Evolutionary conservation across 2,113 vertebrate species (phyloP), one percentile per base, ranked within the genome.

Genomic region (Etheostoma cragini): DNA sequence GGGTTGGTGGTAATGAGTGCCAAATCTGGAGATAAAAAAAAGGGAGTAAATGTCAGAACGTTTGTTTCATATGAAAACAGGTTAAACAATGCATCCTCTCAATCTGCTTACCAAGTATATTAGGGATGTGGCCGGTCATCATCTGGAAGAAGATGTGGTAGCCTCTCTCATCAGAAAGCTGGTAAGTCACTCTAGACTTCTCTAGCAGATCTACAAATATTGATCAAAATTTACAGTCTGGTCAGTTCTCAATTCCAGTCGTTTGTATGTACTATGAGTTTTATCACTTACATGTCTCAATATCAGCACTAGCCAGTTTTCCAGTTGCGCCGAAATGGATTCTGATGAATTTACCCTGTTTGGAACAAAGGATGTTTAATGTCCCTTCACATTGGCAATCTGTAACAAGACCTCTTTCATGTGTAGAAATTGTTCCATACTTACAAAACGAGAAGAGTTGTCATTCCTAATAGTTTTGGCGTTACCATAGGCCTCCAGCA

Each of bases 121-220:
- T 89, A 11, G 91, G 91, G 6, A 73, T 92, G 85, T 92, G 91
- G 88, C 80, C 86, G 19, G 91, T 92, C 89, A 92, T 90, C 88
- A 92, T 92, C 87, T 92, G 91, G 81, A 82, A 92, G 88, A 92
- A 92, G 85, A 92, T 91, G 68, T 92, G 91, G 83, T 92, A 92
- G 80, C 91, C 87, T 91, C 91, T 91, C 68, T 92, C 91, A 87
- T 89, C 85, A 6, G 84, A 45, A 74, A 92, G 91, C 87, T 92
- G 91, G 83, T 84, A 91, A 72, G 90, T 77, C 69, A 92, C 88
- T 92, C 91, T 89, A 17, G 91, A 92, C 82, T 92, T n/a, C 80
- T 92, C 91, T 82, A 91, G 90, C 87, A 92, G 90, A 89, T 92
- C 91, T 92, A 26, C 13, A 82, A 74, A 75, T 30, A 21, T 81